These are phyloP conservation scores for Melinaea menophilus DNA, from an alignment of 2,888 invertebrate species.

Conservation along the genomic window DNA sequence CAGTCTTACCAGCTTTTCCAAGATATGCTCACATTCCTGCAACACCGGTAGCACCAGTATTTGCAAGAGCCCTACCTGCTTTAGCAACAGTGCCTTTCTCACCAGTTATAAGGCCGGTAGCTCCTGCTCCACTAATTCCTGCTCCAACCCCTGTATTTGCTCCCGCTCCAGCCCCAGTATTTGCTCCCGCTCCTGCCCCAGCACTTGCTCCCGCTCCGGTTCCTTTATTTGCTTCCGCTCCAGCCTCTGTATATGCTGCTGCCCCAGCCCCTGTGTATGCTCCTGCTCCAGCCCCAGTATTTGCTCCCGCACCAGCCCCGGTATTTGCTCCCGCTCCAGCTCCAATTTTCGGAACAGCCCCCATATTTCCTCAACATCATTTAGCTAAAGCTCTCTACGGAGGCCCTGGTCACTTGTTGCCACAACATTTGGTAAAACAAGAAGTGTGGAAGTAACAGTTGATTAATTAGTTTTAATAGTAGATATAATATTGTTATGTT, in stretches of 20 bases:
- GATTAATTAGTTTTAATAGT: constrained; percentile 35
- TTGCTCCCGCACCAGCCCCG: constrained; percentile 18
- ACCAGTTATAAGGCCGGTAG: constrained; percentile 43
- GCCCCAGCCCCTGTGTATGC: constrained; percentile 34
- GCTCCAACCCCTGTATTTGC: constrained; percentile 13
- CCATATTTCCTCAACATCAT: constrained; percentile 24
- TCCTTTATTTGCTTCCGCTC: constrained; percentile 40
- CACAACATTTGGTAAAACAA: constrained; percentile 49
- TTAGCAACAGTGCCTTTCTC: constrained; percentile 49
- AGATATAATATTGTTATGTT: constrained; percentile 27
- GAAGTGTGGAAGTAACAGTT: constrained; percentile 64
- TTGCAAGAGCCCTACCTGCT: constrained; percentile 34
- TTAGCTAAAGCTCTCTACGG: not conserved
- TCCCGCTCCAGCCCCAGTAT: constrained; percentile 21
- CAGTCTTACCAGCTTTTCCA: constrained; percentile 32
- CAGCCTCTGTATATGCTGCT: constrained; percentile 39
- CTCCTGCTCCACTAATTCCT: constrained; percentile 26
- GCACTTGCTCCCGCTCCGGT: constrained; percentile 33
- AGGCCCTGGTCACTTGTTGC: constrained; percentile 38
- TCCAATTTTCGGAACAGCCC: constrained; percentile 25
- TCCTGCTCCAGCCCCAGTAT: constrained; percentile 14
- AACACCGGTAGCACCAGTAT: constrained; percentile 37
- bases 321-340: constrained; percentile 26
- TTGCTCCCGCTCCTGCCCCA: constrained; percentile 44
- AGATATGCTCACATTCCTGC: constrained; percentile 30